Base-by-base conservation (phyloP, 1,140 invertebrate species). In the Meloidogyne hapla region DNA sequence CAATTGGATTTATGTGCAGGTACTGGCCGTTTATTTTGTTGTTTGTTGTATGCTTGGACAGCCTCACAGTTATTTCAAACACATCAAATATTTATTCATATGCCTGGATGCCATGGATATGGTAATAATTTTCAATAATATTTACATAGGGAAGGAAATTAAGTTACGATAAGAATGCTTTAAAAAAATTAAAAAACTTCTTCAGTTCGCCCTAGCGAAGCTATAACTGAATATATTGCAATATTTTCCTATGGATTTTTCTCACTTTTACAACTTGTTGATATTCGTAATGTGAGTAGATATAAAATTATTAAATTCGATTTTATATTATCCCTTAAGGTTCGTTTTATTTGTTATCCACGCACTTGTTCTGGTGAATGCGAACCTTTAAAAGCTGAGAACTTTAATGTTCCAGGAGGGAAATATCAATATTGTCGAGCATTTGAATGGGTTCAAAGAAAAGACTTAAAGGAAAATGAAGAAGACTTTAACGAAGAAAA, bases 291-390 rank as follows among this genome's bases (percentile, higher is more conserved):
- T 40, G 74, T 75, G 0, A 18, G 69, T 33, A 25, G 2, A 25
- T 40, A 15, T 25, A 15, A 0, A 45, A 26, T 13, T 12, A 0
- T 9, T 26, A 21, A 8, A 68, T 69, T 69, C 13, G n/a, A 21
- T 18, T 62, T 38, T 62, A 56, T 71, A 13, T 25, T 9, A n/a
- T 13, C 48, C 15, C 4, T 33, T 25, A 6, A 73, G 42, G 56
- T 84, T 69, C 74, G 81, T 23, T 87, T 85, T 69, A 79, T 86
- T 45, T 85, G 84, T 68, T 85, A 85, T 75, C 85, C 84, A 12
- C 77, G 84, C n/a, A 86, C 83, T 18, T 87, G 81, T 74, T 83
- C 83, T 69, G 84, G 84, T 45, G 84, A 85, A 81, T 85, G 84
- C 76, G 84, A 85, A 56, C 84, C 84, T 3, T 38, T 85, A 26